Conservation (phyloP, 2,113 vertebrate species). For the Sus scrofa region T2T-Sscrofa CM000830.6:28653501-28654000, state of each 20-base stretch:
- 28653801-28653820: slow-evolving; percentile 36
- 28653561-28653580: slow-evolving; percentile 6
- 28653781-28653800: background rate
- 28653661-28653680: background rate
- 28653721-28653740: background rate
- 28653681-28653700: background rate
- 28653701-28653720: background rate
- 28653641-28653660: background rate
- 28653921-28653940: background rate
- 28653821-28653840: background rate
- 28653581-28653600: background rate
- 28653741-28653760: slow-evolving; percentile 21
- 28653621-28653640: background rate
- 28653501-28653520: background rate
- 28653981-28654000: background rate
- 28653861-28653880: background rate
- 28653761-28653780: background rate
- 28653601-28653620: background rate
- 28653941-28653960: background rate
- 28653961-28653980: background rate
- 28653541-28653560: background rate
- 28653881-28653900: background rate
- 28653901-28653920: background rate
- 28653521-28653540: background rate
- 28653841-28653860: background rate